phyloP scores from a whole-genome alignment of 2,113 vertebrate species.

The Heptranchias perlo region DNA sequence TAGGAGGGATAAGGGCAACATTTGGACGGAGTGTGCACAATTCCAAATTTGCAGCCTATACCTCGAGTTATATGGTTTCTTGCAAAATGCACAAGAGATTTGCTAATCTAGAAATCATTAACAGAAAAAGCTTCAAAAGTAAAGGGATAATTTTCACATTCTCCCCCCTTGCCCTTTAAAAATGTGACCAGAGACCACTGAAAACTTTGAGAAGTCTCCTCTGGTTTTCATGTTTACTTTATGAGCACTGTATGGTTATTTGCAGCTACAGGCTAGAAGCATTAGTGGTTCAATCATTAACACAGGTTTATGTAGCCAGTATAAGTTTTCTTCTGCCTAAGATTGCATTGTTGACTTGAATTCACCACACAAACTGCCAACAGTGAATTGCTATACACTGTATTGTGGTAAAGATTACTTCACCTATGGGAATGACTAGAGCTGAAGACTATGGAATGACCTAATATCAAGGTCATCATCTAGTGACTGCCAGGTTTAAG shows the following conservation, averaged over 20 bases:
- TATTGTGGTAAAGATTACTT: not conserved
- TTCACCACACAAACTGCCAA: not conserved
- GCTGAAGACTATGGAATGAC: not conserved
- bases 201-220: not conserved
- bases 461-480: not conserved
- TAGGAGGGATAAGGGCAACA: not conserved
- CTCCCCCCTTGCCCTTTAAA: not conserved
- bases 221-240: not conserved
- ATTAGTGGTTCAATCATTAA: not conserved
- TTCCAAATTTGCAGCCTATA: not conserved
- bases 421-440: not conserved
- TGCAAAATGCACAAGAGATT: not conserved
- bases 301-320: not conserved
- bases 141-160: not conserved
- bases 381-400: not conserved
- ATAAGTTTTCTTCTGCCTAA: not conserved
- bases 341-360: not conserved
- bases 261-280: not conserved
- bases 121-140: not conserved
- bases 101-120: not conserved
- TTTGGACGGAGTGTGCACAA: not conserved
- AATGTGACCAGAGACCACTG: not conserved
- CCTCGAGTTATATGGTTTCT: not conserved
- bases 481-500: not conserved
- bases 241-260: not conserved